These are phyloP conservation scores for Vespertilio murinus DNA, from an alignment of 2,797 vertebrate species.

Conservation along the genomic window DNA sequence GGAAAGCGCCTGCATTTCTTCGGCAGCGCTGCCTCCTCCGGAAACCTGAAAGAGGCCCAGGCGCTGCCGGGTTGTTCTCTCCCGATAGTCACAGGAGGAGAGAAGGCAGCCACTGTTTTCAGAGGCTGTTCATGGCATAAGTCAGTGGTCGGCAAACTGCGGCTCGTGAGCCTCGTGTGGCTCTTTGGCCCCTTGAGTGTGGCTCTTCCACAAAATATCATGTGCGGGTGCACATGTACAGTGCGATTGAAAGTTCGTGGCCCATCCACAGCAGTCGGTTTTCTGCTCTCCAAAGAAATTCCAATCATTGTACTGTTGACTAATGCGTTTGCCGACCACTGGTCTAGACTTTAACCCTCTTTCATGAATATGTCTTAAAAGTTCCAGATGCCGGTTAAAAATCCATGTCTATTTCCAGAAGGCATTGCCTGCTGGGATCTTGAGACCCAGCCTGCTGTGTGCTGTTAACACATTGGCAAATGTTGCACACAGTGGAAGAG, in stretches of 20 bases:
- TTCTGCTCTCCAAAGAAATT: too few relatives aligned
- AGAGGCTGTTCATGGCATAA: background rate
- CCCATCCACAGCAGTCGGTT: too few relatives aligned
- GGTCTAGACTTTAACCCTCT: background rate
- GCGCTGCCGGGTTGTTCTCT: background rate
- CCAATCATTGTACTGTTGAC: too few relatives aligned
- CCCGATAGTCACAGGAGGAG: background rate
- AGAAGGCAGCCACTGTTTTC: background rate
- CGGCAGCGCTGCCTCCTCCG: too few relatives aligned
- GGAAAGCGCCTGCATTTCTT: background rate
- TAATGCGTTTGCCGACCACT: too few relatives aligned
- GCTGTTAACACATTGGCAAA: background rate
- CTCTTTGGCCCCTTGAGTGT: too few relatives aligned
- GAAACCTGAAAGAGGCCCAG: background rate
- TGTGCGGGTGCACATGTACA: too few relatives aligned
- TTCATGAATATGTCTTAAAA: conserved; percentile 3
- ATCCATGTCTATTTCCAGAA: background rate
- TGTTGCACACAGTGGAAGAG: background rate
- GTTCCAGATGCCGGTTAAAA: background rate
- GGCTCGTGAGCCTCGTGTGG: too few relatives aligned
- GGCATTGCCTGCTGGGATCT: background rate
- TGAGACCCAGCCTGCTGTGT: background rate
- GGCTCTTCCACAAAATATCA: too few relatives aligned
- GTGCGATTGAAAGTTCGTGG: too few relatives aligned
- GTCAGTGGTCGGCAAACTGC: too few relatives aligned